Evolutionary conservation across 2,888 invertebrate genomes (phyloP).

Genomic region (Timandra comae): DNA sequence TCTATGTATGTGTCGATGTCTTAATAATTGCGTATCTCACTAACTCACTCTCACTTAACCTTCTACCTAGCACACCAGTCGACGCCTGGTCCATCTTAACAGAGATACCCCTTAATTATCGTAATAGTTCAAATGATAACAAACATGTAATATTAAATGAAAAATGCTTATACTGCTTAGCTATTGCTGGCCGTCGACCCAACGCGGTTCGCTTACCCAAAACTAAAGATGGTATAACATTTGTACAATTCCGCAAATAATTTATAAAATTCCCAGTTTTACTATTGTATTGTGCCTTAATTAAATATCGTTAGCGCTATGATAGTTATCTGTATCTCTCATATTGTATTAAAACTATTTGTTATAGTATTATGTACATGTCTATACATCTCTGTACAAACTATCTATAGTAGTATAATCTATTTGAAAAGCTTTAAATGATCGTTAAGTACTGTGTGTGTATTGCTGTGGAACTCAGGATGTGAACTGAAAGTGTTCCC

Average conservation of each 20-base stretch:
- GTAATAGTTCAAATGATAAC: slow-evolving; percentile 74
- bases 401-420: slow-evolving; percentile 61
- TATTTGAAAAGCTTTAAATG: slow-evolving; percentile 58
- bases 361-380: slow-evolving; percentile 58
- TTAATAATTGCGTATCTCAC: slow-evolving; percentile 55
- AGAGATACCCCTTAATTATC: slow-evolving; percentile 71
- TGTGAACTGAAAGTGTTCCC: slow-evolving; percentile 58
- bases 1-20: slow-evolving; percentile 68
- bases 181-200: slow-evolving; percentile 63
- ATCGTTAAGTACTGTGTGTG: slow-evolving; percentile 37
- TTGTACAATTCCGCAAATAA: slow-evolving; percentile 67
- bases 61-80: slow-evolving; percentile 70
- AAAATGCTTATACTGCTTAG: slow-evolving; percentile 74
- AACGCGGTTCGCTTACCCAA: slow-evolving; percentile 46
- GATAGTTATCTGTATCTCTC: slow-evolving; percentile 64
- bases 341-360: slow-evolving; percentile 73
- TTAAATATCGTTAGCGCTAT: slow-evolving; percentile 68
- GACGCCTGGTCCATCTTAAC: slow-evolving; percentile 76
- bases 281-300: slow-evolving; percentile 71
- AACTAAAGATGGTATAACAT: slow-evolving; percentile 66
- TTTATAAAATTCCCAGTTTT: slow-evolving; percentile 48
- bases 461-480: slow-evolving; percentile 60
- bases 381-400: slow-evolving; percentile 70
- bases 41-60: slow-evolving; percentile 56
- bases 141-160: slow-evolving; percentile 72